A percentile compares a stretch with the other conserved stretches of the same genome.
Evolutionary conservation across 2,888 invertebrate species (phyloP).

Genomic region (Autographa pulchrina): DNA sequence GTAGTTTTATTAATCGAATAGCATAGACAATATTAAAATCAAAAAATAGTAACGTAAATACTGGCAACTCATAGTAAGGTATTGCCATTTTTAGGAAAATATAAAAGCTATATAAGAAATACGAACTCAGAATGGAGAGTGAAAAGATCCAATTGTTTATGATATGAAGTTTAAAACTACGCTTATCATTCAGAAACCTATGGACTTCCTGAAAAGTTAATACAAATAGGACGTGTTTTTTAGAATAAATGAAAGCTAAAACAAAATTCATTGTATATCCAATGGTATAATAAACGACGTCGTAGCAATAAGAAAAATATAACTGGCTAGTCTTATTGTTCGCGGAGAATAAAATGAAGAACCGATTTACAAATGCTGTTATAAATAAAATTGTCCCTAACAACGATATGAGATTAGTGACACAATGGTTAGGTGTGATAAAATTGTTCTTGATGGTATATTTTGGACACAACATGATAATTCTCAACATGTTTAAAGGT

Average conservation of each 20-base stretch:
- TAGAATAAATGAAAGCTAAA: background rate
- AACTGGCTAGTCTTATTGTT: conserved; percentile 20
- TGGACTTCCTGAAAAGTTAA: conserved; percentile 40
- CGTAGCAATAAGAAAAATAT: conserved; percentile 12
- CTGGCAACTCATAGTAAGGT: conserved; percentile 4
- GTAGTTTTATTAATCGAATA: conserved; percentile 28
- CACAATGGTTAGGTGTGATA: conserved; percentile 37
- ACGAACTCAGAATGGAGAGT: background rate
- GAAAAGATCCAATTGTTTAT: conserved; percentile 25
- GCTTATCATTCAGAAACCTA: conserved; percentile 17
- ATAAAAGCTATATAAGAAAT: background rate
- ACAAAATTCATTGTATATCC: conserved; percentile 29
- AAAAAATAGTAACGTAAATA: conserved; percentile 5
- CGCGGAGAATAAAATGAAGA: background rate
- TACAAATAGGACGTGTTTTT: conserved; percentile 30
- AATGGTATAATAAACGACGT: conserved; percentile 14
- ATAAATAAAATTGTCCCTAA: background rate
- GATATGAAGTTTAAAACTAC: background rate
- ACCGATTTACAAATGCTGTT: background rate
- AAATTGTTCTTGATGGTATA: conserved; percentile 44
- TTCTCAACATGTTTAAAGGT: conserved; percentile 49
- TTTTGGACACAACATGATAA: conserved; percentile 37
- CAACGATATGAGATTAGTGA: conserved; percentile 23
- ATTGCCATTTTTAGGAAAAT: background rate
- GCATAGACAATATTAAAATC: conserved; percentile 37